Evolutionary conservation across 2,888 invertebrate species (phyloP).

Genomic region (Mesoligia furuncula): DNA sequence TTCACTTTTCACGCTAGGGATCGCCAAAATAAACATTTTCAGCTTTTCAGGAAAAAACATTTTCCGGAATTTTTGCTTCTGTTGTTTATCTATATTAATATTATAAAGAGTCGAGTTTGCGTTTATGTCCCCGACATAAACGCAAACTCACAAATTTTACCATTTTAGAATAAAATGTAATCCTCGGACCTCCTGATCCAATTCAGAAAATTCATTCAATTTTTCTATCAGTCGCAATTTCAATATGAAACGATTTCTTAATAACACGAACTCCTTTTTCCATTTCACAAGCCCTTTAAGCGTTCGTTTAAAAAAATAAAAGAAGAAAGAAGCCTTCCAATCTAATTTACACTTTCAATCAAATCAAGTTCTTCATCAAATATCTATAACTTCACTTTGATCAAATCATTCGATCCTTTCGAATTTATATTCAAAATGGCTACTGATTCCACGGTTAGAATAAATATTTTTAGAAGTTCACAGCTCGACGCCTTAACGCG

Average conservation of each 20-base stretch:
- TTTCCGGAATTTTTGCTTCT: not conserved
- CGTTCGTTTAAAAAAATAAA: conserved; percentile 29
- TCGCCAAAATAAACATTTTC: not conserved
- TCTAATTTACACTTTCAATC: conserved; percentile 32
- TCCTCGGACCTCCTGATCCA: not conserved
- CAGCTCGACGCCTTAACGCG: not conserved
- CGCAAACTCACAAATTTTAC: no score
- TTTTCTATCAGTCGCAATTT: not conserved
- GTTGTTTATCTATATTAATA: not conserved
- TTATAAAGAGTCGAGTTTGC: not conserved
- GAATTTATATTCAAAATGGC: conserved; percentile 38
- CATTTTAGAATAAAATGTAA: not conserved
- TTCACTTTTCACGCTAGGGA: conserved; percentile 3
- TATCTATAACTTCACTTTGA: conserved; percentile 14
- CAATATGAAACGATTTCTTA: conserved; percentile 6
- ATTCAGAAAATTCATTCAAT: not conserved
- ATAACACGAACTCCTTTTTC: conserved; percentile 16
- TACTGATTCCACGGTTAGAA: conserved; percentile 5
- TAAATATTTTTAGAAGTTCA: conserved; percentile 29
- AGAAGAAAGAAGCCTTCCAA: conserved; percentile 18
- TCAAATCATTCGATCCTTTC: conserved; percentile 35
- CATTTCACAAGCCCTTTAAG: conserved; percentile 19
- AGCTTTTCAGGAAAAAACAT: not conserved
- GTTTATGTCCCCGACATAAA: no score
- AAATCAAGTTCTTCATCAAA: conserved; percentile 33